phyloP scores from a whole-genome alignment of 1,140 invertebrate species.

The Apis florea region DNA sequence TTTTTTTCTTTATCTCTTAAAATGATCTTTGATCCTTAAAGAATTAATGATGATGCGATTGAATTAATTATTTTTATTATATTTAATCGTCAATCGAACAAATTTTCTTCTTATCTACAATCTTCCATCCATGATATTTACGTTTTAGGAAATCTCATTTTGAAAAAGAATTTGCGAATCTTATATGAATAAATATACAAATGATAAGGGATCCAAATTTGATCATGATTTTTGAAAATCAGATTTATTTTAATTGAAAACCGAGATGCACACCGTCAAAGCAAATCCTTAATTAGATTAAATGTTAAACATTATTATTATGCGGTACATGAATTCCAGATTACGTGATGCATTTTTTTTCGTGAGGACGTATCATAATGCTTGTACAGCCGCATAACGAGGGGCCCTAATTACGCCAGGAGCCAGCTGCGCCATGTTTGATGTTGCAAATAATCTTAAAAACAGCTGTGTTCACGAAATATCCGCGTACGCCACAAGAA shows the following conservation, averaged over 20 bases:
- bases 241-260: constrained; percentile 8
- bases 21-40: too few species aligned
- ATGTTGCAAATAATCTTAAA: constrained; percentile 47
- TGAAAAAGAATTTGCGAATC: too few species aligned
- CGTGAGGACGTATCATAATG: constrained; percentile 36
- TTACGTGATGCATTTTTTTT: constrained; percentile 46
- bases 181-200: too few species aligned
- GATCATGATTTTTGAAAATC: not conserved
- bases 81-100: too few species aligned
- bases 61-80: too few species aligned
- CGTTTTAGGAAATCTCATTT: not conserved
- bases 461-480: constrained; percentile 23
- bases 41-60: too few species aligned
- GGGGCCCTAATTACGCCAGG: constrained; percentile 51
- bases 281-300: constrained; percentile 32
- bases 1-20: too few species aligned
- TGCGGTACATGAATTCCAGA: not conserved
- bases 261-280: not conserved
- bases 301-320: constrained; percentile 36
- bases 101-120: not conserved
- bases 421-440: constrained; percentile 30
- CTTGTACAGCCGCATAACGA: constrained; percentile 42
- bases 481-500: not conserved
- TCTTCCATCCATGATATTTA: not conserved
- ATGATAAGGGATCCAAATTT: not conserved